Conservation (phyloP, 2,797 vertebrate genomes). For the Poecilia wingei region DNA sequence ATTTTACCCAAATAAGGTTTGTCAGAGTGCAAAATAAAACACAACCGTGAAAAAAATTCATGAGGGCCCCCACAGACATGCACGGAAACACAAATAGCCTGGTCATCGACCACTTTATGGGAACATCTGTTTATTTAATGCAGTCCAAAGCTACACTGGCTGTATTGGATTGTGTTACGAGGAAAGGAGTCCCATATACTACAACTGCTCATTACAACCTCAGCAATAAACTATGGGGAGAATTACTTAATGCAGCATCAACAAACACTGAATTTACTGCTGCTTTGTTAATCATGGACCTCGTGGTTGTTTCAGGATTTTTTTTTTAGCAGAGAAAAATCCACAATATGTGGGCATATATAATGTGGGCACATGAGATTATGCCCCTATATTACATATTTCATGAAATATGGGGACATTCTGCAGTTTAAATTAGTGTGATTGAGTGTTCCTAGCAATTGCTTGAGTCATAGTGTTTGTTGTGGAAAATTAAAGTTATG, state of each 20-base stretch:
- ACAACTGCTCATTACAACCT: not conserved
- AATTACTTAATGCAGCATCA: not conserved
- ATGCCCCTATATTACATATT: too few species aligned
- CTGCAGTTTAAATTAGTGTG: not conserved
- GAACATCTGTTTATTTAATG: conserved; percentile 12
- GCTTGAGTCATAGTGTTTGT: not conserved
- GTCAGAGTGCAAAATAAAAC: conserved; percentile 61
- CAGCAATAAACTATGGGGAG: not conserved
- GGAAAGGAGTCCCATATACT: not conserved
- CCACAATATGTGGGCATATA: too few species aligned
- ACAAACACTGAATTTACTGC: not conserved
- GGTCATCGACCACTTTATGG: conserved; percentile 1
- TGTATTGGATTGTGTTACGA: not conserved
- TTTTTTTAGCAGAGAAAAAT: too few species aligned
- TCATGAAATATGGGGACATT: not conserved
- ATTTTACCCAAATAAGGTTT: conserved; percentile 58
- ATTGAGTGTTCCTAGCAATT: not conserved
- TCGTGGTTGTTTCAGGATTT: not conserved
- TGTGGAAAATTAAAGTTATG: not conserved
- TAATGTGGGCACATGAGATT: too few species aligned
- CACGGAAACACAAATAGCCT: conserved; percentile 12
- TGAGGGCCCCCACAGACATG: conserved; percentile 25
- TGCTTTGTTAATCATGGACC: not conserved
- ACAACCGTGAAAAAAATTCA: conserved; percentile 20
- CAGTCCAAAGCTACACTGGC: not conserved